Conservation (phyloP, 2,113 vertebrate species). For the Neolamprologus tretocephalus region DNA sequence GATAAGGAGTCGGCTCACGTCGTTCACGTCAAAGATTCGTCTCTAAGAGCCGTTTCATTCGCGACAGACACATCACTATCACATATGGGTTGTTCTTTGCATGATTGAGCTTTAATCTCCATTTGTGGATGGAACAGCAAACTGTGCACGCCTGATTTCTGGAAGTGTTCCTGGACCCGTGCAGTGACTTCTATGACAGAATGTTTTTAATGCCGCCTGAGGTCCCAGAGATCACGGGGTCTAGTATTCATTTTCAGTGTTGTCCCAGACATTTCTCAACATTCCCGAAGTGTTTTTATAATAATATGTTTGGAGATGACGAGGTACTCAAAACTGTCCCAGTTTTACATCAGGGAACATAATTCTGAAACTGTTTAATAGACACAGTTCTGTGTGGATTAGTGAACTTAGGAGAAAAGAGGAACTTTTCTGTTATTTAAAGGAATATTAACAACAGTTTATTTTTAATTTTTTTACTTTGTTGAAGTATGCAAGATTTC, state of each 20-base stretch:
- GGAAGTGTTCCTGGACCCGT: background rate
- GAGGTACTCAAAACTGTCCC: background rate
- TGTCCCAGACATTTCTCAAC: background rate
- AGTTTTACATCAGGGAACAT: background rate
- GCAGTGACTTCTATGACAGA: background rate
- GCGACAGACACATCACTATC: fast-evolving
- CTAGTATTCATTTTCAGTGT: background rate
- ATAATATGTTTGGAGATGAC: background rate
- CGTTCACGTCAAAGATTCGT: fast-evolving
- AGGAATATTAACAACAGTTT: background rate
- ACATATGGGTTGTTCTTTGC: background rate
- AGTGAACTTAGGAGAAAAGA: background rate
- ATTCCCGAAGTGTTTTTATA: background rate
- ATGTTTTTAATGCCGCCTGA: background rate
- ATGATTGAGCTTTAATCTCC: background rate
- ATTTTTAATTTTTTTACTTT: background rate
- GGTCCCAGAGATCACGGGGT: background rate
- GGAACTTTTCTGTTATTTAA: background rate
- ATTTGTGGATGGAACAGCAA: background rate
- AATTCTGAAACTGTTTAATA: background rate
- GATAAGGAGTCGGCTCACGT: too few species aligned
- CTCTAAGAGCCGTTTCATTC: fast-evolving
- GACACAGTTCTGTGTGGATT: background rate
- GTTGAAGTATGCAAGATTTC: background rate
- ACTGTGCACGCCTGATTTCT: background rate